A percentile compares a stretch with the other conserved stretches of the same genome.
Evolutionary conservation across 2,113 vertebrate species (phyloP).

Genomic region (Corynorhinus townsendii): DNA sequence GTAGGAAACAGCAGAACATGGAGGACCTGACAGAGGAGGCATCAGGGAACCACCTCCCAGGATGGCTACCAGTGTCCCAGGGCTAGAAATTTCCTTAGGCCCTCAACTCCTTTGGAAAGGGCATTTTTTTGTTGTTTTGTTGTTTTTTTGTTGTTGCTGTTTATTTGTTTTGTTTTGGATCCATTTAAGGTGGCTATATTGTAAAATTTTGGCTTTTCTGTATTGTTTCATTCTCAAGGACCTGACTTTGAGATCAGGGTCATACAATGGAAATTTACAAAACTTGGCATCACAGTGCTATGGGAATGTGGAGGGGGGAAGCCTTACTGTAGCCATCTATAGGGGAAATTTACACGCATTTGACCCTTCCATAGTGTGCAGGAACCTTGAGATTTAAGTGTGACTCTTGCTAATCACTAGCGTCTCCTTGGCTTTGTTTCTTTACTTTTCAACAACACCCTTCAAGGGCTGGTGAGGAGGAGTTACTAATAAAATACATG

Average conservation of each 20-base stretch:
- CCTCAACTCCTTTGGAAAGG: background rate
- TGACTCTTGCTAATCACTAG: constrained; percentile 18
- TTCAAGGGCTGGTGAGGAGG: background rate
- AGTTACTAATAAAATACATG: background rate
- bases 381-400: constrained; percentile 34
- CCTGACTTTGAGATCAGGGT: constrained; percentile 37
- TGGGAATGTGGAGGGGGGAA: background rate
- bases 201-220: background rate
- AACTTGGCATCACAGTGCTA: background rate
- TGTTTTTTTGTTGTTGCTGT: background rate
- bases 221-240: constrained; percentile 34
- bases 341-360: constrained; percentile 22
- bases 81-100: background rate
- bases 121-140: background rate
- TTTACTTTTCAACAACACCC: background rate
- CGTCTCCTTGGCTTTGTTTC: constrained; percentile 37
- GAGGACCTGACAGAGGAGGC: background rate
- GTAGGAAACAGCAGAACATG: background rate
- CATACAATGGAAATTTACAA: constrained; percentile 36
- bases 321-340: background rate
- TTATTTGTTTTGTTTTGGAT: background rate
- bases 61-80: background rate
- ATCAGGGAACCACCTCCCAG: background rate
- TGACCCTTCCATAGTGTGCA: background rate
- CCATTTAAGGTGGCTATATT: background rate